A percentile compares a stretch with the other conserved stretches of the same genome.
Conservation (phyloP, 2,113 vertebrate species). For the Ageneiosus marmoratus region DNA sequence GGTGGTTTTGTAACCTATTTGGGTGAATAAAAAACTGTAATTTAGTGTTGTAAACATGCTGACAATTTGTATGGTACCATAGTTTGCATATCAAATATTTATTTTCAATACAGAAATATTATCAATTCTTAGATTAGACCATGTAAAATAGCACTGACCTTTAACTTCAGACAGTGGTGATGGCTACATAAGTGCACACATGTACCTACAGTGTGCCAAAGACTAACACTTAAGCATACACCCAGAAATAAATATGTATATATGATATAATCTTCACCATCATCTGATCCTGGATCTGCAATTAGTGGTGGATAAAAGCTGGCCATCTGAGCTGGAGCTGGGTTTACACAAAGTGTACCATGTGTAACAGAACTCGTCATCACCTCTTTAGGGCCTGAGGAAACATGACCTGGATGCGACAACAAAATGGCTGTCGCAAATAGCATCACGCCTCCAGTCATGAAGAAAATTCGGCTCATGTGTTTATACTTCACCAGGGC, state of each 20-base stretch:
- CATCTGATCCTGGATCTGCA: not conserved
- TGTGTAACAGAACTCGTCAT: constrained; percentile 37
- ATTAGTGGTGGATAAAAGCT: constrained; percentile 8
- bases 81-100: not conserved
- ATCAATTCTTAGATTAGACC: not conserved
- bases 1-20: not conserved
- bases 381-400: constrained; percentile 41
- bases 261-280: not conserved
- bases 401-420: constrained; percentile 31
- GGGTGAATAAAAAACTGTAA: not conserved
- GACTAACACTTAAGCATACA: constrained; percentile 5
- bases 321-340: constrained; percentile 21
- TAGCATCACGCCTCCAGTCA: constrained; percentile 26
- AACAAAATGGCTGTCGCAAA: constrained; percentile 22
- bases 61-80: not conserved
- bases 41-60: not conserved
- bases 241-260: not conserved
- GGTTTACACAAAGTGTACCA: constrained; percentile 28
- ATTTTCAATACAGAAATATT: not conserved
- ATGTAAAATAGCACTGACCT: not conserved
- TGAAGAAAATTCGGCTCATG: constrained; percentile 9
- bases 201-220: not conserved
- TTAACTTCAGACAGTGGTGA: constrained; percentile 2
- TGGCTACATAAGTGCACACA: constrained; percentile 1
- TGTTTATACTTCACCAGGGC: not conserved